Conservation (phyloP, 30 jellyfish, hydroid and myxozoan genomes). For the Pseudorhiza aurosa region DNA sequence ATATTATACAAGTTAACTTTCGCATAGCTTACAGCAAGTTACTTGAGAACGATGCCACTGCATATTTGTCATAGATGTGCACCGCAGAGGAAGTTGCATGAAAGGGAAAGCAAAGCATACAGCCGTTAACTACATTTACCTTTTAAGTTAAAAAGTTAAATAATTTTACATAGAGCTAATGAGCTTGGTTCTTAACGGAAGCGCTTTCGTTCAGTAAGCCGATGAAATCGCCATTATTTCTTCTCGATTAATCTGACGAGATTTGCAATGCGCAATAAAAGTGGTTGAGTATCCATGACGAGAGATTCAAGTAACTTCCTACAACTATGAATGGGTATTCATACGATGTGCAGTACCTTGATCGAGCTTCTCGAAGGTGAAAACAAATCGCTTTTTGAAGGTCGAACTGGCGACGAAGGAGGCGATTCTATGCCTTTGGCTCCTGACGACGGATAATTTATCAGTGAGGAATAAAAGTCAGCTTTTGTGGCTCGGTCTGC, state of each 20-base stretch:
- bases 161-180: too few relatives aligned
- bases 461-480: slow-evolving; percentile 41
- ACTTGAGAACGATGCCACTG: too few relatives aligned
- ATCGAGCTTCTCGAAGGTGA: slow-evolving; percentile 58
- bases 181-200: too few relatives aligned
- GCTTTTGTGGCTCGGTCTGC: slow-evolving; percentile 49
- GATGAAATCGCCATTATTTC: too few relatives aligned
- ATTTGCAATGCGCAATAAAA: not conserved
- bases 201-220: too few relatives aligned
- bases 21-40: too few relatives aligned
- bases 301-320: not conserved
- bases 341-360: slow-evolving; percentile 21
- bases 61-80: too few relatives aligned
- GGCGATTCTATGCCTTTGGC: slow-evolving; percentile 52
- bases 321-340: not conserved
- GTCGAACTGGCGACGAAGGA: slow-evolving; percentile 86
- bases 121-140: too few relatives aligned
- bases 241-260: not conserved
- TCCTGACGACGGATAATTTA: slow-evolving; percentile 36
- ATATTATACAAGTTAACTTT: too few relatives aligned
- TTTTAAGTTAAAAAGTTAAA: too few relatives aligned
- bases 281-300: not conserved
- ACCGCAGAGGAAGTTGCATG: too few relatives aligned
- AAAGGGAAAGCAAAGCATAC: too few relatives aligned
- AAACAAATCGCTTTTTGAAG: slow-evolving; percentile 47